These are phyloP conservation scores for Phasianus colchicus DNA, from an alignment of 2,113 vertebrate species.

Conservation along the genomic window DNA sequence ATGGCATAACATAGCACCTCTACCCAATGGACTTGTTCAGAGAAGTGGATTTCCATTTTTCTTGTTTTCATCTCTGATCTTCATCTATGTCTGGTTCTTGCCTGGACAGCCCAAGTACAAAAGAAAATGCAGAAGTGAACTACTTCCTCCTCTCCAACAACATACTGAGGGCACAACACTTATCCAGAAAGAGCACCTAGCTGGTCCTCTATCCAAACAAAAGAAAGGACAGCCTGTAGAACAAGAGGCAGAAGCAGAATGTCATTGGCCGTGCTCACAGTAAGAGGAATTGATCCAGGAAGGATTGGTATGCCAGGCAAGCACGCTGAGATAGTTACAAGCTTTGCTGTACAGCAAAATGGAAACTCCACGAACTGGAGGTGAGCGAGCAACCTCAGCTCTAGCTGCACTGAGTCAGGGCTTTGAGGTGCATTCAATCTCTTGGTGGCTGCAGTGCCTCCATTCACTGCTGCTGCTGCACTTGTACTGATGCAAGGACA, in stretches of 20 bases:
- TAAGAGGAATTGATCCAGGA: not conserved
- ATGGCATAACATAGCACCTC: not conserved
- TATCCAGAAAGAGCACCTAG: constrained; percentile 2
- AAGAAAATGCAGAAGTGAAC: constrained; percentile 72
- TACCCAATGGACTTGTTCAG: not conserved
- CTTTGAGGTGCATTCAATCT: not conserved
- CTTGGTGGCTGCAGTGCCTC: not conserved
- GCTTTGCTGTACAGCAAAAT: not conserved
- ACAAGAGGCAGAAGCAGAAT: not conserved
- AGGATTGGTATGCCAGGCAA: not conserved
- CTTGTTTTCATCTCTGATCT: not conserved
- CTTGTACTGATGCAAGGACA: not conserved
- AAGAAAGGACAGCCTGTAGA: not conserved
- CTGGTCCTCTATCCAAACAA: not conserved
- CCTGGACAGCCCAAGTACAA: constrained; percentile 45
- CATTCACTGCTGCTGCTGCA: not conserved
- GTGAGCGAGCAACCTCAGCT: not conserved
- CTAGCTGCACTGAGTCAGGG: not conserved
- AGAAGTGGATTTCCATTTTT: not conserved
- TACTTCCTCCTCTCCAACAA: constrained; percentile 58
- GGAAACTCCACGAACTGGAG: not conserved
- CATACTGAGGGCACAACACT: not conserved
- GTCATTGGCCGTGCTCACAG: not conserved
- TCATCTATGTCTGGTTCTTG: not conserved
- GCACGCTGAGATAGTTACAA: not conserved